Evolutionary conservation across 2,113 vertebrate species (phyloP).

Genomic region (Pseudopodoces humilis): DNA sequence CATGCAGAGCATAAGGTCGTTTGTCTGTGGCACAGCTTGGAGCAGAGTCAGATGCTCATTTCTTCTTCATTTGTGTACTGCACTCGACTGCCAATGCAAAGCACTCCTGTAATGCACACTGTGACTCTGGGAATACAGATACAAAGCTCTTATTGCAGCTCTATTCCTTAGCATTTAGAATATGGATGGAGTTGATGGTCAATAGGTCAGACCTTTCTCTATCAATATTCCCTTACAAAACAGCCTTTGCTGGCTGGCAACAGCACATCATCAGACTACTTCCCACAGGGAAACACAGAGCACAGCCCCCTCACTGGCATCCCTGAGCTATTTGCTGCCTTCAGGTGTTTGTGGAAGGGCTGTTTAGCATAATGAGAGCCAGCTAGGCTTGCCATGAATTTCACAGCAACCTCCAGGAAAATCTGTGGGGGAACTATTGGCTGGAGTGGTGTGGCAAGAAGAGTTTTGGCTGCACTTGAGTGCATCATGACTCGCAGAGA

Average conservation of each 20-base stretch:
- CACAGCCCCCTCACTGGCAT: background rate
- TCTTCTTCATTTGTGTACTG: background rate
- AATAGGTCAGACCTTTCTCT: background rate
- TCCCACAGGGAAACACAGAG: background rate
- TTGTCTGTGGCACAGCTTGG: background rate
- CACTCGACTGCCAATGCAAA: background rate
- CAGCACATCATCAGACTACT: background rate
- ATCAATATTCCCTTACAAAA: background rate
- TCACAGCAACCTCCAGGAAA: background rate
- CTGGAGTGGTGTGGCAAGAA: background rate
- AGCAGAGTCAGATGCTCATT: background rate
- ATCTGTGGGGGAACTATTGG: background rate
- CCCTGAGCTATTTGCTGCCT: background rate
- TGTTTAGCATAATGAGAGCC: background rate
- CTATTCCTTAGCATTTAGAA: background rate
- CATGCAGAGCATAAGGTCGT: background rate
- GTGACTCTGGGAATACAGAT: background rate
- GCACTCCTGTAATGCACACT: background rate
- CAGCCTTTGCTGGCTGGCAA: background rate
- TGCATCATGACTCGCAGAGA: background rate
- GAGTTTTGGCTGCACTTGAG: background rate
- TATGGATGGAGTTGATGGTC: background rate
- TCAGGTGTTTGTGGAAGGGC: slow-evolving; percentile 30
- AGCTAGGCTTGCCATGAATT: background rate
- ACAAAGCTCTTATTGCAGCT: background rate